Evolutionary conservation across 2,888 invertebrate species (phyloP), one percentile per base, ranked within the genome.

Genomic region (Carterocephalus palaemon): DNA sequence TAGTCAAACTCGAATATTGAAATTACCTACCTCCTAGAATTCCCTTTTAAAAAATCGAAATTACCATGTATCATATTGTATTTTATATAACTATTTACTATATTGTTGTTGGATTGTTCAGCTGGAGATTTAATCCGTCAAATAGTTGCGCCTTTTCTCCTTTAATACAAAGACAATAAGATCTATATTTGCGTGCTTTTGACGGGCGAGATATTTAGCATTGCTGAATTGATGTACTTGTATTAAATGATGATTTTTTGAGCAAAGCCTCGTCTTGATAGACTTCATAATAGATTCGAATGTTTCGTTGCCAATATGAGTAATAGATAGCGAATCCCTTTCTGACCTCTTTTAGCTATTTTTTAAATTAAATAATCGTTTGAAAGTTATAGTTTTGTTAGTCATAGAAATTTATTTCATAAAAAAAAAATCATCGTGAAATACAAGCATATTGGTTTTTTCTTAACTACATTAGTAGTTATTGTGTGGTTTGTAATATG

Each of bases 401-500:
- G n/a, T n/a, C n/a, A n/a, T n/a, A n/a, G n/a, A n/a, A n/a, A n/a
- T n/a, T n/a, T n/a, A n/a, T n/a, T n/a, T n/a, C n/a, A n/a, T n/a
- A n/a, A n/a, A n/a, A n/a, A n/a, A n/a, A 8, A 20, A 29, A 9
- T 28, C 9, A 28, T 34, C 34, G 9, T 42, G 42, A 34, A 42
- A 19, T 28, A 28, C 19, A 34, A 19, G 15, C 7, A 15, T 20
- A 34, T 24, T 33, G 26, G 42, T 34, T 42, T 42, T 28, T 28
- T 34, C 34, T n/a, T 19, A 19, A 37, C 16, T 22, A 37, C 22
- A 24, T 26, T 20, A 33, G 46, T 37, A 38, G 38, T 28, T 34
- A 40, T 31, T 43, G 39, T 39, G 38, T 34, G 38, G 39, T 29
- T 46, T 48, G 50, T 46, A 51, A 38, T 42, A 51, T 53, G 55